phyloP scores from a whole-genome alignment of 2,888 invertebrate species.

The Lochmaea crataegi region DNA sequence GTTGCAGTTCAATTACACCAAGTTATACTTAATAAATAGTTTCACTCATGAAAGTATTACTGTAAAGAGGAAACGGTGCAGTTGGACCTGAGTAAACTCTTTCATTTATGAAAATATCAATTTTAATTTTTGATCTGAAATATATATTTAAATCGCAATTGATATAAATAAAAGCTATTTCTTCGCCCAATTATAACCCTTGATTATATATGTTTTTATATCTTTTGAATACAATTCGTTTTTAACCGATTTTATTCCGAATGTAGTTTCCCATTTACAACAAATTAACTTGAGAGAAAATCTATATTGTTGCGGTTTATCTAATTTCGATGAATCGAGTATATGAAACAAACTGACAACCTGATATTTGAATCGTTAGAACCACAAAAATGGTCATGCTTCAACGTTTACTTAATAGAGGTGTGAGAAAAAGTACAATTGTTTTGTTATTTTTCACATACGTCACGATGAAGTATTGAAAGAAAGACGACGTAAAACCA shows the following conservation, averaged over 20 bases:
- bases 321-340: constrained; percentile 23
- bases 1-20: too few species aligned
- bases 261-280: constrained; percentile 6
- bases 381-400: constrained; percentile 38
- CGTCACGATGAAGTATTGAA: background rate
- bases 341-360: constrained; percentile 24
- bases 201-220: background rate
- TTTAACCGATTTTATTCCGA: background rate
- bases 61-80: too few species aligned
- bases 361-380: constrained; percentile 31
- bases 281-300: constrained; percentile 13
- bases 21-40: too few species aligned
- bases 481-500: background rate
- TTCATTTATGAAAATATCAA: too few species aligned
- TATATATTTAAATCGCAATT: background rate
- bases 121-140: too few species aligned
- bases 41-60: too few species aligned
- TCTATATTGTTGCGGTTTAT: constrained; percentile 29
- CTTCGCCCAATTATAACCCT: background rate
- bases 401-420: constrained; percentile 25
- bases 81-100: too few species aligned
- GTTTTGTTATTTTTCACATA: constrained; percentile 3
- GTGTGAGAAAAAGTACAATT: constrained; percentile 37
- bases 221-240: background rate
- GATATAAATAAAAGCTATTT: background rate